Base-by-base conservation (phyloP, 2,888 invertebrate genomes). In the Aethes cnicana region DNA sequence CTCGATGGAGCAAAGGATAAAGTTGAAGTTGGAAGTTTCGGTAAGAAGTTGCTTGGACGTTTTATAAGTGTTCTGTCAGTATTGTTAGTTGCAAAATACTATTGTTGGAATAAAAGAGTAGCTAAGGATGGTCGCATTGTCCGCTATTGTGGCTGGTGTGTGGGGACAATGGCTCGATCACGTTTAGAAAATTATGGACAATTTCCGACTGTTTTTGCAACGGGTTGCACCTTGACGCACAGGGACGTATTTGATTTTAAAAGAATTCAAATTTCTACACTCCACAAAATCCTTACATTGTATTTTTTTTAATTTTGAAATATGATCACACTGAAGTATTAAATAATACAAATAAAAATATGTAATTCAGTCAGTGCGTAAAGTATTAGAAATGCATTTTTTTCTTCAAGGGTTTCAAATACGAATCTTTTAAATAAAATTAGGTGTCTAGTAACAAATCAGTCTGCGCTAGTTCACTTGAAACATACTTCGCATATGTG, bases 161-260 rank as follows among this genome's bases (percentile, higher is more conserved):
- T 61, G 77, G 54, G 72, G 70, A 89, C 87, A 89, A 88, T 77
- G 75, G 63, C 41, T 63, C 74, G 84, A 84, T 84, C 84, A 80
- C 84, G 81, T 83, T 85, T 80, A 78, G 80, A 81, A 72, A 81
- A 74, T 88, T 86, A 88, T 86, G 87, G 86, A 85, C 85, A 87
- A 86, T 88, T 85, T 84, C 74, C 71, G 74, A 64, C 68, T 59
- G 76, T 86, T 88, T 87, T 87, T 88, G 85, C 87, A 86, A 87
- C 83, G 85, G 85, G 84, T 87, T 87, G 86, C 88, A 89, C 87
- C 88, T 88, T 89, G 84, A 66, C 59, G 46, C 1, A 9, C 81
- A 79, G 88, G 57, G 73, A 2, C 60, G 85, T 53, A 84, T 53
- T 50, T 23, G 21, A 17, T n/a, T 8, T 30, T 30, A 8, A 6